A percentile compares a stretch with the other conserved stretches of the same genome.
Conservation (phyloP, 2,888 invertebrate species). For the Oxycera nigricornis region DNA sequence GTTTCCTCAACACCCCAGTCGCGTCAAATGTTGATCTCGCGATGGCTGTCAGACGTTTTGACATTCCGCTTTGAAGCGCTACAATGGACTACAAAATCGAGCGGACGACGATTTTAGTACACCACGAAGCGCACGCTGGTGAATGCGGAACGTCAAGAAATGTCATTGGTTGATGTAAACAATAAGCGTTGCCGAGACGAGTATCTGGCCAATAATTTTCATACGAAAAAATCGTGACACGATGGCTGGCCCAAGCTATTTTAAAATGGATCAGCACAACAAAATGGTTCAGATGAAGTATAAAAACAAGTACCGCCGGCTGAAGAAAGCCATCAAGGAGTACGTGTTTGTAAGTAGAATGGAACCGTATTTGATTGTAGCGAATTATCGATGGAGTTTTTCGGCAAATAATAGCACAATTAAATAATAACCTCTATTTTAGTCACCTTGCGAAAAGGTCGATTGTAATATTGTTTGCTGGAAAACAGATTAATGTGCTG, state of each 20-base stretch:
- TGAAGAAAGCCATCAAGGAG: conserved; percentile 71
- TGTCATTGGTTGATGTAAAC: conserved; percentile 1
- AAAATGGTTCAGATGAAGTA: conserved; percentile 60
- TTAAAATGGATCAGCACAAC: conserved; percentile 33
- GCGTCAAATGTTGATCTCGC: background rate
- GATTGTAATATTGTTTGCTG: too few species aligned
- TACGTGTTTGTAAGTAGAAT: conserved; percentile 69
- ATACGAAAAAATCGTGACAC: background rate
- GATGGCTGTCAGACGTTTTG: conserved; percentile 18
- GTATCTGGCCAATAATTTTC: background rate
- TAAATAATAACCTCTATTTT: too few species aligned
- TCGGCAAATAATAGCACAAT: too few species aligned
- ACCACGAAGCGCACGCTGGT: background rate
- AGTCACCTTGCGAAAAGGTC: too few species aligned
- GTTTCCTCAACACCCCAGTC: conserved; percentile 14
- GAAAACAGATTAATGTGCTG: too few species aligned
- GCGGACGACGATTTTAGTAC: conserved; percentile 9
- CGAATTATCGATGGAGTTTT: too few species aligned
- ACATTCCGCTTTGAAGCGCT: conserved; percentile 5
- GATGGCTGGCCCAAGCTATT: conserved; percentile 21
- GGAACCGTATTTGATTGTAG: too few species aligned
- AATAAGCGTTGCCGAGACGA: background rate
- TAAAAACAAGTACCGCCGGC: conserved; percentile 68
- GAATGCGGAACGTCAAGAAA: background rate
- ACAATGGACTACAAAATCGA: conserved; percentile 3